Evolutionary conservation across 1,140 invertebrate species (phyloP).

Genomic region (Agrilus planipennis): DNA sequence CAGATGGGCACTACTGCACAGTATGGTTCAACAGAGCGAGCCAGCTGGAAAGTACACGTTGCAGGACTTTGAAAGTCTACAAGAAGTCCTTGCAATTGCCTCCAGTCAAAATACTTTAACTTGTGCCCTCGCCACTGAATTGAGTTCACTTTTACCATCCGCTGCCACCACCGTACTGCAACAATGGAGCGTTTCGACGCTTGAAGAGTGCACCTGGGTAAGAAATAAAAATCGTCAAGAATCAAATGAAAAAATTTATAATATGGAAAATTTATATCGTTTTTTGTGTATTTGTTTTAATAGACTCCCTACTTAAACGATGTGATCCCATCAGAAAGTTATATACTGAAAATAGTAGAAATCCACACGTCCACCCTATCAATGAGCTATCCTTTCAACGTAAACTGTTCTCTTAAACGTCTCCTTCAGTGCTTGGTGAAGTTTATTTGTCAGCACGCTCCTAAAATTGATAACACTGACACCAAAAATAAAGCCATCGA

Average conservation of each 20-base stretch:
- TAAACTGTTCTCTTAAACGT: conserved; percentile 57
- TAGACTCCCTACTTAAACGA: conserved; percentile 64
- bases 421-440: conserved; percentile 51
- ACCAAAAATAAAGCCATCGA: conserved; percentile 36
- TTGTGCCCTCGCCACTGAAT: conserved; percentile 40
- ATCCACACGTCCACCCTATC: conserved; percentile 44
- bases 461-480: conserved; percentile 38
- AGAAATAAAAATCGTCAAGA: conserved; percentile 5
- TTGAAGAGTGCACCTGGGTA: conserved; percentile 30
- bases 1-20: conserved; percentile 29
- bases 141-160: conserved; percentile 45
- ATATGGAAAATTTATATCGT: too few species aligned
- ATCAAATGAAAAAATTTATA: neutral
- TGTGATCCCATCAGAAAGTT: conserved; percentile 72
- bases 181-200: conserved; percentile 46
- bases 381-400: conserved; percentile 44
- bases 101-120: conserved; percentile 35
- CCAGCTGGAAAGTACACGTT: conserved; percentile 36
- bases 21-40: conserved; percentile 38
- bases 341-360: conserved; percentile 52
- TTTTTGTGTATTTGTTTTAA: conserved; percentile 22
- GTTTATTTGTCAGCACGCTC: conserved; percentile 54
- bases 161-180: conserved; percentile 46
- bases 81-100: conserved; percentile 48
- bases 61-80: conserved; percentile 40